Evolutionary conservation across 2,113 vertebrate species (phyloP).

Genomic region (Urocynchramus pylzowi): DNA sequence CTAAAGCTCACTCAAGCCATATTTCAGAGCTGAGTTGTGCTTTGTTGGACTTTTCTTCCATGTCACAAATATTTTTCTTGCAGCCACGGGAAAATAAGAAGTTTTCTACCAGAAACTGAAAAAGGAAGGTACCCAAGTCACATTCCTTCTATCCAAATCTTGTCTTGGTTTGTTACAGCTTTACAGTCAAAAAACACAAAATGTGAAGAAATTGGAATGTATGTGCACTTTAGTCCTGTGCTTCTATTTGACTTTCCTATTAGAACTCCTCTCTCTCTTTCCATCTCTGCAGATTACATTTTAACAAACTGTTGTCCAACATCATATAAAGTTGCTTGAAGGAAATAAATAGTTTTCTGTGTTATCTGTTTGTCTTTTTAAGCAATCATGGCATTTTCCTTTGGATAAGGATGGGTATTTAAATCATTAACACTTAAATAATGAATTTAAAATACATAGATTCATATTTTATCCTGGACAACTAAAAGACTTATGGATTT

Average conservation of each 20-base stretch:
- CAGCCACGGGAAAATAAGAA: background rate
- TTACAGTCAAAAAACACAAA: background rate
- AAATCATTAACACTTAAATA: background rate
- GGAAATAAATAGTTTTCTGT: background rate
- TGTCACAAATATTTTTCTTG: background rate
- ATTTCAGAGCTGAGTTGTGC: background rate
- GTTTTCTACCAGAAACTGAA: background rate
- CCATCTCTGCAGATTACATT: background rate
- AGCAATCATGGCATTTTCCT: background rate
- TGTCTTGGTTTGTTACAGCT: fast-evolving
- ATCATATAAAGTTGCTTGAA: background rate
- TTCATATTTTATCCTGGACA: background rate
- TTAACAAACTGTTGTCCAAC: background rate
- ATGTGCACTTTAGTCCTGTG: background rate
- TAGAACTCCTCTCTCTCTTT: background rate
- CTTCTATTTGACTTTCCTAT: background rate
- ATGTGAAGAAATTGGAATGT: background rate
- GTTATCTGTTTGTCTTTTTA: background rate
- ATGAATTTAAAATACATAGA: background rate
- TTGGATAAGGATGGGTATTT: background rate
- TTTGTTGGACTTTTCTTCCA: background rate
- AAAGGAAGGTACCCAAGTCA: background rate
- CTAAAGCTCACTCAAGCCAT: background rate
- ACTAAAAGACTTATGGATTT: background rate
- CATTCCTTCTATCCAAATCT: background rate